A percentile compares a stretch with the other conserved stretches of the same genome.
These are phyloP conservation scores for Bombus ignitus DNA, from an alignment of 1,140 invertebrate species.

Conservation along the genomic window DNA sequence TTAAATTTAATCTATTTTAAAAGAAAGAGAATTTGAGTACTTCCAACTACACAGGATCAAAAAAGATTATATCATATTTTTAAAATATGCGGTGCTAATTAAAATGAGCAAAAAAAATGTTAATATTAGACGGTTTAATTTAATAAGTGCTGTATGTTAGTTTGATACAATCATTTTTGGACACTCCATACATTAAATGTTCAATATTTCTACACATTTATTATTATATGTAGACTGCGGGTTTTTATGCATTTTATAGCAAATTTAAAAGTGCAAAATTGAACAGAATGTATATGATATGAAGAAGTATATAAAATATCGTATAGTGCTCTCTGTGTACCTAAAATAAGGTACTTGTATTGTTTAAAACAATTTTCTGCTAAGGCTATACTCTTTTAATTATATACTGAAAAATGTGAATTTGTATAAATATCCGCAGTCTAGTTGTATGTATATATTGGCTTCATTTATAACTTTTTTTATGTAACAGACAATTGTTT, in stretches of 20 bases:
- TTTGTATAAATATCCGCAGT: too few relatives aligned
- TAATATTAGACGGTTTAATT: background rate
- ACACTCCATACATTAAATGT: background rate
- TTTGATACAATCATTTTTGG: background rate
- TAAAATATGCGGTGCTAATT: background rate
- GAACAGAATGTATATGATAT: too few relatives aligned
- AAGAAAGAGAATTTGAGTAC: conserved; percentile 24
- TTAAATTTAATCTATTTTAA: conserved; percentile 29
- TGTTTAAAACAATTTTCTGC: too few relatives aligned
- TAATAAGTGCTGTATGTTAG: background rate
- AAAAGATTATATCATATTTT: background rate
- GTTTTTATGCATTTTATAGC: too few relatives aligned
- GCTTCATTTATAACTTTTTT: conserved; percentile 1
- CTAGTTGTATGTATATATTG: conserved; percentile 1
- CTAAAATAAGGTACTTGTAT: too few relatives aligned
- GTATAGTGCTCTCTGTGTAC: too few relatives aligned
- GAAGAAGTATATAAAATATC: too few relatives aligned
- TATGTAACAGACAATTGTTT: background rate
- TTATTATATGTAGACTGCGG: background rate
- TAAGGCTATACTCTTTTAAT: too few relatives aligned
- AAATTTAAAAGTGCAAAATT: too few relatives aligned
- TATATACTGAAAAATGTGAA: too few relatives aligned
- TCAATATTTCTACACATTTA: background rate
- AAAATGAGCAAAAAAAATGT: background rate
- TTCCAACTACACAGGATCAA: background rate